Base-by-base conservation (phyloP, 2,888 invertebrate genomes). In the Nomada lathburiana region DNA sequence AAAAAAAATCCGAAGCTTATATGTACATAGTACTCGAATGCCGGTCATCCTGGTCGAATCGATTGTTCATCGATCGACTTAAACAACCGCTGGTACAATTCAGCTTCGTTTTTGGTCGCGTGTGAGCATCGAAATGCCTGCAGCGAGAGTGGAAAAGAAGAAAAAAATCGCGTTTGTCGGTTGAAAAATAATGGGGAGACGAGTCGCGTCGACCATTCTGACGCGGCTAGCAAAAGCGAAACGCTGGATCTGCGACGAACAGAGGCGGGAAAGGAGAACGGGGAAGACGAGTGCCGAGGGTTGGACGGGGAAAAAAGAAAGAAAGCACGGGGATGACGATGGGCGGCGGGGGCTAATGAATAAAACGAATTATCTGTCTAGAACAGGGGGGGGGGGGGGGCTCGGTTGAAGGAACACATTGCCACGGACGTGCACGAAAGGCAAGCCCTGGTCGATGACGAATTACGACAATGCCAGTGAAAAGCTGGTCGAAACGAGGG, bases 51-150 rank as follows among this genome's bases (percentile, higher is more conserved):
- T 29, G 52, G 13, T 42, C 52, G 20, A 52, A 42, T 63, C 79
- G 47, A 76, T 64, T 52, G 42, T 57, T 50, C 23, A 16, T 64
- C 64, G 16, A 64, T 57, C 55, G n/a, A n/a, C 52, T 68, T 79
- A 79, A 79, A 79, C 57, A 78, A 76, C n/a, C 76, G 60, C 52
- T 63, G 63, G 18, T 55, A 69, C 42, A 44, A 76, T 52, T 63
- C 44, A 7, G 53, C n/a, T n/a, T 53, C 23, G 68, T 75, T 67
- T 53, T 65, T 44, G 36, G 10, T 44, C 67, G 67, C 62, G 36
- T 42, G 55, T 16, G 36, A 47, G n/a, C 53, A 52, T 76, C 63
- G 50, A 67, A 78, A 13, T 69, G 57, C 68, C 18, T 36, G 23
- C 2, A 59, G 18, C 57, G 42, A 11, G 42, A 23, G 23, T 23